Evolutionary conservation across 2,113 vertebrate species (phyloP).

Genomic region (Hyperopisus bebe): DNA sequence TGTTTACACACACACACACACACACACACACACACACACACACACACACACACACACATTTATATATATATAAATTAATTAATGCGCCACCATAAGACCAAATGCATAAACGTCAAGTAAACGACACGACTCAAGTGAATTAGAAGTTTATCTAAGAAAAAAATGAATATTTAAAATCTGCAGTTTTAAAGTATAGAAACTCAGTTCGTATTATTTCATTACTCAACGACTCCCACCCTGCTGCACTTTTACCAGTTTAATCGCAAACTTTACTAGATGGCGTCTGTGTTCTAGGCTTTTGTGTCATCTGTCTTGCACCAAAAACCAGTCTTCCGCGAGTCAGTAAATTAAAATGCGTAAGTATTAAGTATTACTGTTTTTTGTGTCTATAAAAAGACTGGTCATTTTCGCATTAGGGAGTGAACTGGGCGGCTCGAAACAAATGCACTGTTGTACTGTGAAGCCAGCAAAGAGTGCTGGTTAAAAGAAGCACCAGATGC

Average conservation of each 20-base stretch:
- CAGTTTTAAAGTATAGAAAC: neutral
- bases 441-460: constrained; percentile 62
- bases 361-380: constrained; percentile 50
- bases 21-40: too few species aligned
- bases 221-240: neutral
- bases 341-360: constrained; percentile 58
- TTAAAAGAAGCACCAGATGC: constrained; percentile 67
- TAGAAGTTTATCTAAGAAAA: neutral
- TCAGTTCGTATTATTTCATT: neutral
- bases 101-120: neutral
- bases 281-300: neutral
- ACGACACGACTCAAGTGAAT: too few species aligned
- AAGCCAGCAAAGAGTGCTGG: constrained; percentile 46
- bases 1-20: neutral
- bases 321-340: constrained; percentile 33
- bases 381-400: constrained; percentile 65
- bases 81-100: neutral
- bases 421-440: constrained; percentile 40
- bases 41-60: too few species aligned
- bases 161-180: neutral
- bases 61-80: too few species aligned
- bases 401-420: constrained; percentile 39
- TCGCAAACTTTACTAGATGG: neutral
- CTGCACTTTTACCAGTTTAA: neutral
- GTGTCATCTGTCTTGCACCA: constrained; percentile 15